Base-by-base conservation (phyloP, 2,797 vertebrate genomes). In the Molothrus aeneus region DNA sequence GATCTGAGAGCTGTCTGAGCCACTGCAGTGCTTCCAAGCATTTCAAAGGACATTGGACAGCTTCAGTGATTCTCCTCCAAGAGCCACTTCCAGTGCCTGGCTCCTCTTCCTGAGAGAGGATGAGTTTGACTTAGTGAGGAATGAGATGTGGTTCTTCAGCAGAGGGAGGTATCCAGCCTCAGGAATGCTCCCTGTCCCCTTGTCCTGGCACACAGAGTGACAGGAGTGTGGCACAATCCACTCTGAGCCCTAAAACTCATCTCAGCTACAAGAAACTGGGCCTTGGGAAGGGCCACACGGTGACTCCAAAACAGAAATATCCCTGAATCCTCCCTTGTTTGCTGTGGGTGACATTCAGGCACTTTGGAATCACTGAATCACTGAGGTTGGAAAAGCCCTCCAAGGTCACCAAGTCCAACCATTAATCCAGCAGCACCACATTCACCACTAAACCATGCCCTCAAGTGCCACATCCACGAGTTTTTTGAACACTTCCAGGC, bases 141-240 rank as follows among this genome's bases (percentile, higher is more conserved):
- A 34, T 24, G 48, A 42, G 34, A 26, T 1, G 1, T 0, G 0
- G 28, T 2, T n/a, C 31, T 21, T 48, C 20, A 57, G 72, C 72
- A 82, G 34, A 69, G 18, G 38, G 51, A 63, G 11, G 50, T 2
- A 22, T 20, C 69, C 69, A 88, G 21, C 28, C 81, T 43, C 42
- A 59, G 54, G 40, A 32, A 86, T 34, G 21, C 5, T 47, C 54
- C 57, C 29, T 42, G 10, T 6, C 17, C 54, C 11, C 0, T 5
- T 75, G 29, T 65, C 53, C 38, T 11, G 14, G 38, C 43, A 40
- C 91, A 87, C 56, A 48, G 20, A 82, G 60, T 4, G 1, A 25
- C 13, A 71, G 7, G 53, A 80, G 6, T 2, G 11, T 17, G 19
- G 82, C 17, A 50, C 20, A 57, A 57, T 6, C 31, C 80, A 50